Evolutionary conservation across 2,113 vertebrate genomes (phyloP).

Genomic region (Myodes glareolus): DNA sequence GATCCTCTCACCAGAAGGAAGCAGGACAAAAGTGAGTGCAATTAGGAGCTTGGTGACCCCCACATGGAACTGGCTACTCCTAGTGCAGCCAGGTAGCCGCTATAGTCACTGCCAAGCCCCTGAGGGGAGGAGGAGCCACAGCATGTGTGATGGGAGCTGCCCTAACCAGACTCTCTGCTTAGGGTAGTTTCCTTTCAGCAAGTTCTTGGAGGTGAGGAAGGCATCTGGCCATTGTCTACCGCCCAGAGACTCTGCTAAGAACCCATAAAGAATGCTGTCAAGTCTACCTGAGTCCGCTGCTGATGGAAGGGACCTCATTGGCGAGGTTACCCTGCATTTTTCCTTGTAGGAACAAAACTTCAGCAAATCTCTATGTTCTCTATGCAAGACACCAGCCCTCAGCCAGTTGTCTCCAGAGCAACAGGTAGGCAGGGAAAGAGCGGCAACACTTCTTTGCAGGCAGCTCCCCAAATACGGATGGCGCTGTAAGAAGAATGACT

Average conservation of each 20-base stretch:
- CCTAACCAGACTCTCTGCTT: not conserved
- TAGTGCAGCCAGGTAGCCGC: fast-evolving
- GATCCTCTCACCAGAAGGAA: not conserved
- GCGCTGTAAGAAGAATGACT: not conserved
- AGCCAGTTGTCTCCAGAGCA: not conserved
- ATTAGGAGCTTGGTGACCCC: not conserved
- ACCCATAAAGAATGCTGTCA: not conserved
- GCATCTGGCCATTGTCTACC: not conserved
- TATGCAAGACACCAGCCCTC: not conserved
- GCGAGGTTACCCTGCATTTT: not conserved
- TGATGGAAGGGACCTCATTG: not conserved
- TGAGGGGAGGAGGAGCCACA: not conserved
- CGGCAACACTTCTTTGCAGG: fast-evolving
- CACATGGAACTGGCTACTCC: not conserved
- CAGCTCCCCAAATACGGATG: not conserved
- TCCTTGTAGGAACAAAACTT: not conserved
- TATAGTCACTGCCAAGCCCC: not conserved
- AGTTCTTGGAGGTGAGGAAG: not conserved
- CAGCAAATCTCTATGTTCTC: slow-evolving; percentile 7
- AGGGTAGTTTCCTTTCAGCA: not conserved
- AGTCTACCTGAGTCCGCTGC: not conserved
- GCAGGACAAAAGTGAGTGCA: not conserved
- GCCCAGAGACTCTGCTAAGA: not conserved
- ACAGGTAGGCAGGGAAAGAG: not conserved
- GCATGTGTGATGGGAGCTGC: not conserved